Evolutionary conservation across 2,888 invertebrate genomes (phyloP).

Genomic region (Ligdia adustata): DNA sequence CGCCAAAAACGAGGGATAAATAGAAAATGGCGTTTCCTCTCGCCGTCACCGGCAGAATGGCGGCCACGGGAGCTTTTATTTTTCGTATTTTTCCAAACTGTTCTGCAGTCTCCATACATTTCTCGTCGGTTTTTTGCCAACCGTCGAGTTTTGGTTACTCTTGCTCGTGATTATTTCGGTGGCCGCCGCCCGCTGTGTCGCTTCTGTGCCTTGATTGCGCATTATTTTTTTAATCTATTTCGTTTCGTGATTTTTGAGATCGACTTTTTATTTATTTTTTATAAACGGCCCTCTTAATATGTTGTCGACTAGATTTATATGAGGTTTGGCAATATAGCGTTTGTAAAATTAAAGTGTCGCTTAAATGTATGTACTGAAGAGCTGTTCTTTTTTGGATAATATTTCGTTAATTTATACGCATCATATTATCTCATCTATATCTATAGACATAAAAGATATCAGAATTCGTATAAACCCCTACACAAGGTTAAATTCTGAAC

Average conservation of each 20-base stretch:
- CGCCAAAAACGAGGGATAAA: slow-evolving; percentile 60
- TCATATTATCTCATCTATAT: no score
- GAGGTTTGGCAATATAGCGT: slow-evolving; percentile 16
- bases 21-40: slow-evolving; percentile 73
- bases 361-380: slow-evolving; percentile 7
- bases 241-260: slow-evolving; percentile 30
- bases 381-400: no score
- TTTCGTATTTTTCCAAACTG: slow-evolving; percentile 55
- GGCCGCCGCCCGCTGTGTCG: slow-evolving; percentile 69
- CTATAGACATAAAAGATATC: no score
- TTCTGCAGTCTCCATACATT: slow-evolving; percentile 61
- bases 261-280: slow-evolving; percentile 28
- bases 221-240: slow-evolving; percentile 48
- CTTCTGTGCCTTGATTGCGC: slow-evolving; percentile 71
- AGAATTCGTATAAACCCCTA: no score
- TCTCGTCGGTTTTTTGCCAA: slow-evolving; percentile 20
- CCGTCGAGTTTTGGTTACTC: slow-evolving; percentile 63
- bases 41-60: slow-evolving; percentile 78
- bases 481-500: no score
- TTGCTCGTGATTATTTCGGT: slow-evolving; percentile 76
- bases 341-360: slow-evolving; percentile 16
- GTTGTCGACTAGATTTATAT: slow-evolving; percentile 32
- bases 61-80: slow-evolving; percentile 68
- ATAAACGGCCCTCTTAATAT: slow-evolving; percentile 29
- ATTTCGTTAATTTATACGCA: no score